Evolutionary conservation across 2,797 vertebrate species (phyloP), one percentile per base, ranked within the genome.

Genomic region (Lepilemur septentrionalis): DNA sequence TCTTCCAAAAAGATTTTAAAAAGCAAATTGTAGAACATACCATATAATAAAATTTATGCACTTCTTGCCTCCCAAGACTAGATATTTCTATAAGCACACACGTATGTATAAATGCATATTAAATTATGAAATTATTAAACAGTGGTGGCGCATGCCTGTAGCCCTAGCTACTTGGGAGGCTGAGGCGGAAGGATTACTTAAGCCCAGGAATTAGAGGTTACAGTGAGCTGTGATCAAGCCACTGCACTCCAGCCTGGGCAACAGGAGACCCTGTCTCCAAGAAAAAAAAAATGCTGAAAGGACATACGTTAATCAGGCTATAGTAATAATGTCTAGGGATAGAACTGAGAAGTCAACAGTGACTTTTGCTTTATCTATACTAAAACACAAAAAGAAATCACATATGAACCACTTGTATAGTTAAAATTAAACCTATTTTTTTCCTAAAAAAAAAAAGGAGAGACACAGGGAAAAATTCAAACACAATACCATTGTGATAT

Each of bases 331-430:
- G 90, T 91, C 48, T 90, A 57, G 30, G 57, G 25, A 61, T 14
- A 25, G 57, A 88, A 72, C 35, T 78, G 46, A 81, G 22, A 80
- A 14, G 15, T 55, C 61, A 78, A 91, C 52, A 30, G 65, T 83
- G 80, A 87, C 17, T 50, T 59, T 48, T 89, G 41, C 59, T 89
- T 75, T 52, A 15, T 55, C 67, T 57, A 7, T 55, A 88, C 84
- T 86, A 80, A 87, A 95, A 89, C n/a, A 25, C 22, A 81, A 70
- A 70, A 65, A 59, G 15, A 84, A 91, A 81, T 46, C 25, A 93
- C 13, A 38, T 46, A 65, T 4, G 35, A 97, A 86, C 9, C 38
- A 82, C 52, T 43, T 88, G 35, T 10, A 76, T 52, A 46, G 79
- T 80, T 48, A 92, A 83, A 75, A 85, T 38, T 25, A 57, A 28